Conservation (phyloP, 1,140 invertebrate species). For the Alviniconcha marisindica region DNA sequence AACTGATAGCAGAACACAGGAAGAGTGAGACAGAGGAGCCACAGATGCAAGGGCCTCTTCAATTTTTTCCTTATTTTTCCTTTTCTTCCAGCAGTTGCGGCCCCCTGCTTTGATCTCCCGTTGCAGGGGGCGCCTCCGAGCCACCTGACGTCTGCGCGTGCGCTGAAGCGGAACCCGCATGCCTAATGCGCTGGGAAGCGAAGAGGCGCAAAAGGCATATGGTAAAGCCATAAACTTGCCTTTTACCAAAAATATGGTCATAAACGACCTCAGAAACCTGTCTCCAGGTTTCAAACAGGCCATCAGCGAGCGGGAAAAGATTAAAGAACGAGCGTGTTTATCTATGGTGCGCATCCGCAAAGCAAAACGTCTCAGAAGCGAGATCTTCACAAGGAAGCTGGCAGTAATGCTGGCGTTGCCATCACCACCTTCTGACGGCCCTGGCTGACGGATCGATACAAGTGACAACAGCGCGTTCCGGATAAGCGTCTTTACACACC, state of each 20-base stretch:
- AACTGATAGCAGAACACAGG: background rate
- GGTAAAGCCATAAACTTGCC: constrained; percentile 34
- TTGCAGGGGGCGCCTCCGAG: constrained; percentile 25
- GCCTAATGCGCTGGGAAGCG: background rate
- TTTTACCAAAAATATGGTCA: constrained; percentile 41
- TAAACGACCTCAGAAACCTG: constrained; percentile 36
- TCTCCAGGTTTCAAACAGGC: constrained; percentile 35
- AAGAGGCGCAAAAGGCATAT: constrained; percentile 25
- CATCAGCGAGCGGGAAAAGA: constrained; percentile 18
- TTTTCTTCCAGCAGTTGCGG: background rate
- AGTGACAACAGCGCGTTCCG: background rate
- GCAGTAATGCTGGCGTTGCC: too few species aligned
- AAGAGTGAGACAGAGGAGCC: constrained; percentile 34
- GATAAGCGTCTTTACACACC: too few species aligned
- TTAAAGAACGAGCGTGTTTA: constrained; percentile 39
- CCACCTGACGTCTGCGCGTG: constrained; percentile 43
- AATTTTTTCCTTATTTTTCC: background rate
- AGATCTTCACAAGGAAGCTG: background rate
- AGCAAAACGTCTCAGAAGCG: constrained; percentile 24
- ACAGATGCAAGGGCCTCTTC: constrained; percentile 28
- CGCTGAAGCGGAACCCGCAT: constrained; percentile 39
- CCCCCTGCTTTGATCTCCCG: constrained; percentile 32
- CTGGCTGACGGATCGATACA: too few species aligned
- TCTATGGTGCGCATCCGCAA: constrained; percentile 33
- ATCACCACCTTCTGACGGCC: background rate